Base-by-base conservation (phyloP, 2,888 invertebrate species). In the Thecocarcelia acutangulata region DNA sequence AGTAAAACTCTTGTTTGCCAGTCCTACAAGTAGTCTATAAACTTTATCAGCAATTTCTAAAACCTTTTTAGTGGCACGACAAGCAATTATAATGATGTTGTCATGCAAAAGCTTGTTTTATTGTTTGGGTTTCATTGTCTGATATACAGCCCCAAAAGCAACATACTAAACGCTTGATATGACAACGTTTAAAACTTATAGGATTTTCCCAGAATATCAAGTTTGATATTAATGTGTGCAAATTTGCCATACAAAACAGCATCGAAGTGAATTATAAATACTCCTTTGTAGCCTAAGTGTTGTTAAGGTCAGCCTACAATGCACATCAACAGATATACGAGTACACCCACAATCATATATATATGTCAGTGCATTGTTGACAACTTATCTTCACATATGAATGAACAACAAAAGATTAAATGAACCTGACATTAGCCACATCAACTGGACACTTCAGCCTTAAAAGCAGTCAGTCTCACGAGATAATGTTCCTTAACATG, bases 391-490 rank as follows among this genome's bases (percentile, higher is more conserved):
- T 44, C 11, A 44, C 21, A 63, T 59, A 13, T 52, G 50, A 72
- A 42, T 72, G 2, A 42, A 42, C 42, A 72, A 28, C 19, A 42
- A 61, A 59, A 42, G 19, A 52, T 17, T 61, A 24, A 61, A 72
- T 61, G 50, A 61, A 72, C 50, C 17, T 24, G 72, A 72, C 50
- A 52, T 52, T 40, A 12, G 50, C 48, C 50, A 28, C 50, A 11
- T 3, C n/a, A n/a, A 40, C 13, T 40, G 50, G 37, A 24, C 5
- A 50, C 13, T 59, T 13, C 11, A 24, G 15, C 13, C n/a, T 59
- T 5, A 9, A 15, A 15, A 11, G 13, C 46, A 11, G 50, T 24
- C 9, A 40, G 24, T 59, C 15, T 59, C 37, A 40, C 15, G 11
- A 58, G 24, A 40, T 21, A 6, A 21, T 59, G 37, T 21, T 9